Evolutionary conservation across 2,797 vertebrate genomes (phyloP), one percentile per base, ranked within the genome.

Genomic region (Danio kyathit): DNA sequence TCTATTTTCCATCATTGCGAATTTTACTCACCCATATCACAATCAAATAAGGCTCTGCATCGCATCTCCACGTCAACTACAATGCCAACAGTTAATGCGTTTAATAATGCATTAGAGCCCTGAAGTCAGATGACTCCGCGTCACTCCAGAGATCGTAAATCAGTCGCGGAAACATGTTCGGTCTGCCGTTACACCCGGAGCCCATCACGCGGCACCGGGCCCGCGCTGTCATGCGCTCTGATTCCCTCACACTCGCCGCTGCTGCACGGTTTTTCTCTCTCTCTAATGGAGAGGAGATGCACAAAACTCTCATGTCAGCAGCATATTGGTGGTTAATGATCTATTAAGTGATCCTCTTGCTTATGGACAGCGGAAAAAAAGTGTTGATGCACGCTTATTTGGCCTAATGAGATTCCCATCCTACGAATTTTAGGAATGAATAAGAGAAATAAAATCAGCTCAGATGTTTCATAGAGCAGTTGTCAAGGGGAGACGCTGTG

Each of bases 271-370:
- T 40, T 59, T 40, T 74, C 17, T 21, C 6, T 19, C 56, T 59
- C 69, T 61, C 44, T 94, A 93, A 94, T 94, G 93, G 93, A 94
- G 92, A 90, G 84, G 90, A 92, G 90, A 94, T 91, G 93, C 92
- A 90, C 92, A 92, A 94, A 93, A 91, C 90, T 90, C 92, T 89
- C 90, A 88, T 93, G 94, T 95, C 94, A 95, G 94, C 94, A 95
- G 89, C 93, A 92, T 88, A 93, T 92, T 90, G 91, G 88, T 94
- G 93, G 96, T 96, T 96, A 96, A 96, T 96, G 93, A 96, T 96
- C 95, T 96, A 94, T 95, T 94, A 94, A 93, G 94, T 90, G 93
- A 94, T 93, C 89, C 85, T 87, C 88, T 93, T 90, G 94, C 94
- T 94, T 95, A 94, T 94, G 93, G 93, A 93, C 93, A 93, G 93